Base-by-base conservation (phyloP, 2,113 vertebrate species). In the Cinclus mexicanus region DNA sequence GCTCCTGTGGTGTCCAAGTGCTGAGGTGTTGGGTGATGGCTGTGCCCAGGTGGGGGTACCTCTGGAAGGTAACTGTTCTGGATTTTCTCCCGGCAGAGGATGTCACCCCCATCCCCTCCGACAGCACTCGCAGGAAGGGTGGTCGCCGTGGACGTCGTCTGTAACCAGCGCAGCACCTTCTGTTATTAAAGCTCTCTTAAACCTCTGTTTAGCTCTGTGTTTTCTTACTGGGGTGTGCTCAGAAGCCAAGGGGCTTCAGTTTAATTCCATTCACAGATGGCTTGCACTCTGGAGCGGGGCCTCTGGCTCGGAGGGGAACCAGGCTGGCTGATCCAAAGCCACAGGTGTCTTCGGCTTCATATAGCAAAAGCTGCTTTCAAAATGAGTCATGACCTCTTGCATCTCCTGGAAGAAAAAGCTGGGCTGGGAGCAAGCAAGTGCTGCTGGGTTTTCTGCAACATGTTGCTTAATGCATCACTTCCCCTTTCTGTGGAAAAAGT, bases 101-200 rank as follows among this genome's bases (percentile, higher is more conserved):
- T 78, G 99, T 99, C 87, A 99, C 99, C 64, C 99, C 99, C 57
- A 99, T 99, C 96, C 99, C 99, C 8, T 99, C 99, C 1, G 99
- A 99, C 98, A 99, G 99, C 39, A 99, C 99, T 95, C 98, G 99
- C 98, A 99, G 99, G 96, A 99, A 99, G 98, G 99, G 99, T 2
- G 99, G 99, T 86, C 99, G 99, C 49, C 99, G 99, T 57, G 99
- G 99, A 94, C 99, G 99, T 90, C 99, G 99, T 97, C 98, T 99
- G 98, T 99, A 98, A 98, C 97, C 90, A 90, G 47, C 16, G 92
- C 70, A 94, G 83, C 88, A 80, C 92, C 97, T 97, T 92, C 89
- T 92, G 53, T 97, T 96, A 99, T 99, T 99, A 98, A 99, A 99
- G 98, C 96, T 97, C 83, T 79, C 83, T 78, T 50, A 94, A 97